phyloP scores from a whole-genome alignment of 2,888 invertebrate species.

The Polyommatus iphigenia region DNA sequence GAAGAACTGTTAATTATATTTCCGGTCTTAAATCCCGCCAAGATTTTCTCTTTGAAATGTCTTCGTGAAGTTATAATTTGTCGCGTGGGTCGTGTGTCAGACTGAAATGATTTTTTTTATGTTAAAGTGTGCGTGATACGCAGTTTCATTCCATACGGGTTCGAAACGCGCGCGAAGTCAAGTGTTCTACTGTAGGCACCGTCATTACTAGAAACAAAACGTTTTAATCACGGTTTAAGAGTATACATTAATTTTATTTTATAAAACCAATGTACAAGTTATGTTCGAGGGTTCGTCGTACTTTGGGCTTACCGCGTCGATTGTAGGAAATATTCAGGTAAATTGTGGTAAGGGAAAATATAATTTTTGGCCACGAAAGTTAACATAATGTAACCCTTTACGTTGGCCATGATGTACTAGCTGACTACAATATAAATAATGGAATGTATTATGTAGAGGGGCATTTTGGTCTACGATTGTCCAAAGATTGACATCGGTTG shows the following conservation, averaged over 20 bases:
- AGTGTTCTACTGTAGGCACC: slow-evolving; percentile 32
- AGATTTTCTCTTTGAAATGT: slow-evolving; percentile 38
- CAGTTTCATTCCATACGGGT: slow-evolving; percentile 50
- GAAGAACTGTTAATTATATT: slow-evolving; percentile 25
- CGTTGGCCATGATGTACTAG: too few species aligned
- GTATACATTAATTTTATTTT: neutral
- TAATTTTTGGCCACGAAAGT: neutral
- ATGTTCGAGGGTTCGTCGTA: neutral
- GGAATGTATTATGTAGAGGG: too few species aligned
- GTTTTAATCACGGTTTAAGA: slow-evolving; percentile 4
- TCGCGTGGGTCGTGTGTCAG: slow-evolving; percentile 54
- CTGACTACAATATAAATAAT: too few species aligned
- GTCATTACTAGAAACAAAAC: slow-evolving; percentile 30
- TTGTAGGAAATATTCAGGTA: neutral
- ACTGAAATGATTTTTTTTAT: slow-evolving; percentile 51
- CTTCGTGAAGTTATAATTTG: slow-evolving; percentile 52
- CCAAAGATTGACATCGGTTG: too few species aligned
- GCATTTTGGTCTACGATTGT: too few species aligned
- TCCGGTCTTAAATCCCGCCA: slow-evolving; percentile 23
- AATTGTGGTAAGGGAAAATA: neutral
- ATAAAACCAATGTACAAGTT: neutral
- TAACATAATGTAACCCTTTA: neutral
- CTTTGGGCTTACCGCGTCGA: neutral
- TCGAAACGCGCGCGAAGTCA: slow-evolving; percentile 40
- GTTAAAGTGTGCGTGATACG: slow-evolving; percentile 63